Base-by-base conservation (phyloP, 2,888 invertebrate genomes). In the Euclidia mi region DNA sequence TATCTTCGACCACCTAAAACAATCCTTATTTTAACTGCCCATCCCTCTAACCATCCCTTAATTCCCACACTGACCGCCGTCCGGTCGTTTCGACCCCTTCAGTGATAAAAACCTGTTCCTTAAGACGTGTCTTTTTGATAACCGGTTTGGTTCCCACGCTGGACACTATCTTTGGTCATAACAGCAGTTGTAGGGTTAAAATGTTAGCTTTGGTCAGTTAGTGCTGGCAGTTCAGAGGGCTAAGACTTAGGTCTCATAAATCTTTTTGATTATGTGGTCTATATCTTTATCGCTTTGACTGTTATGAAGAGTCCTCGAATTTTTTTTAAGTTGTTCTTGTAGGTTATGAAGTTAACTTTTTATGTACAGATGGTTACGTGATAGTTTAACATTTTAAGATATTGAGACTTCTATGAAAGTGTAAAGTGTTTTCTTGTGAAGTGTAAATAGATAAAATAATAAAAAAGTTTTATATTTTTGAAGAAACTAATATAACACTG, bases 31-130 rank as follows among this genome's bases (percentile, higher is more conserved):
- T n/a, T 40, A n/a, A 11, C 45, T 10, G 58, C 56, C 49, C 43
- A 56, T 64, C 70, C 67, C 67, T 60, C 11, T 43, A 37, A 53
- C 4, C 44, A 35, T 41, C 69, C 64, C 71, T 46, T 38, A 47
- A 50, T 85, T 85, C 85, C 75, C 85, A 85, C 85, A 73, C 69
- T 85, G 86, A 81, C 85, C 86, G 71, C 73, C 80, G 84, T 76
- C 85, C 87, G 77, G 78, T 70, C 71, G 66, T 49, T 73, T 65
- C 60, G 66, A 76, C 37, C 43, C 84, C 80, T 63, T 68, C 51
- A 76, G 71, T 75, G 61, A 52, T 65, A 73, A 66, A 71, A 73
- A 74, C 71, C 38, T 55, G 71, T 59, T 70, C 51, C 67, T 74
- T 77, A 78, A 81, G 81, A 82, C 79, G 56, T 42, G 74, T 76